Evolutionary conservation across 2,888 invertebrate species (phyloP), one percentile per base, ranked within the genome.

Genomic region (Melitaea athalia): DNA sequence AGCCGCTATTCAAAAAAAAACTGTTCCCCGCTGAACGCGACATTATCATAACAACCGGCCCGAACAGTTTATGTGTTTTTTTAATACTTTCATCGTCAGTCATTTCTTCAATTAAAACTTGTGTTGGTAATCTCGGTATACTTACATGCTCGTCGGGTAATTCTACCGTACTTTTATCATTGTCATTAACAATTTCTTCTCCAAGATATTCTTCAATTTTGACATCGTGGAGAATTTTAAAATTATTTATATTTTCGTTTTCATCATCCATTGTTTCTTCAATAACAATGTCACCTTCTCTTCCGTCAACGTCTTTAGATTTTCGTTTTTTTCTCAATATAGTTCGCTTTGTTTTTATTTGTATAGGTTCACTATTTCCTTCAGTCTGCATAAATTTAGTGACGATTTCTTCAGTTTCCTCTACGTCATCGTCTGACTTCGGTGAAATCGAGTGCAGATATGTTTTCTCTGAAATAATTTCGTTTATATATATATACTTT

Each of bases 381-480:
- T 93, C 89, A 53, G 87, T 81, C 80, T 90, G 87, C 74, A 93
- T 85, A 75, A 94, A 94, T 83, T 93, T 94, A 0, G 94, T 94
- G 50, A 94, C 81, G 17, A 94, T 94, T 89, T 94, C 94, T 84
- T 94, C 93, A 55, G 91, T 89, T 90, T 94, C 94, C 85, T 94
- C 92, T 52, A 86, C 73, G 67, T 93, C 24, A 24, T 24, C 93
- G 7, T 89, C 92, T 70, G 87, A 86, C 77, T 83, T 88, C 15
- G 88, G 85, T 33, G 88, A 88, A 43, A 69, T 64, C 7, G 63
- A 55, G 42, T 65, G 53, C 15, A 57, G 61, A 50, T 78, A 75
- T 66, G 77, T 69, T 64, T 79, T 68, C 78, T 89, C 89, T 90
- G 90, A 11, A 55, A 55, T 38, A 38, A 7, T 38, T 38, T 53